Evolutionary conservation across 1,140 invertebrate species (phyloP), one percentile per base, ranked within the genome.

Genomic region (Orius insidiosus): DNA sequence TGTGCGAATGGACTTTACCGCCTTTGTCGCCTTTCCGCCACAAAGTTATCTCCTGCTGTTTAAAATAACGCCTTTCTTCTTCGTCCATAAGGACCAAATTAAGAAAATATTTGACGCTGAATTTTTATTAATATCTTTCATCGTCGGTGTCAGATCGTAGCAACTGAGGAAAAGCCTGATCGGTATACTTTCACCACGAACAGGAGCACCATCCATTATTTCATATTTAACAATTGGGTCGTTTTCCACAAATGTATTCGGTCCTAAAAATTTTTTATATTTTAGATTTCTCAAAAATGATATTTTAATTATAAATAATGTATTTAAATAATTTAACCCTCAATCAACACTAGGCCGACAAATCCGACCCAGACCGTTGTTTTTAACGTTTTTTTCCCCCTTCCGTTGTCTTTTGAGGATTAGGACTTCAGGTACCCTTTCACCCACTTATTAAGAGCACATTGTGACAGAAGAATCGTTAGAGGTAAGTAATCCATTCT

Each of bases 181-280:
- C 33, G 96, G 96, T 72, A 99, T 99, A 57, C 88, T 94, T 64
- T 98, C 95, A 24, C 77, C 93, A 67, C 90, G 77, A 0, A 98
- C 95, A 13, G 96, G 96, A 13, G 96, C 95, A 32, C 96, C 96
- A 69, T 99, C 95, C 96, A 99, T 99, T 51, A 99, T 99, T 72
- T 98, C 96, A 68, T 98, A 98, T 63, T 98, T 98, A 36, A 94
- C 94, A 65, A 99, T 95, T 41, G 92, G 98, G 62, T 97, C 94
- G 67, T 93, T 98, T 63, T 99, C 96, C 59, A 89, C 94, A 62
- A 94, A 98, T 37, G 82, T 89, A 61, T 96, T 96, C 11, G 86
- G 84, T 32, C 85, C 78, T 78, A 62, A 46, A 62, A 64, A 40
- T 60, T n/a, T 52, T 3, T 24, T 7, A 24, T 24, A 24, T 24